Evolutionary conservation across 2,113 vertebrate genomes (phyloP).

Genomic region (Gobiocypris rarus): DNA sequence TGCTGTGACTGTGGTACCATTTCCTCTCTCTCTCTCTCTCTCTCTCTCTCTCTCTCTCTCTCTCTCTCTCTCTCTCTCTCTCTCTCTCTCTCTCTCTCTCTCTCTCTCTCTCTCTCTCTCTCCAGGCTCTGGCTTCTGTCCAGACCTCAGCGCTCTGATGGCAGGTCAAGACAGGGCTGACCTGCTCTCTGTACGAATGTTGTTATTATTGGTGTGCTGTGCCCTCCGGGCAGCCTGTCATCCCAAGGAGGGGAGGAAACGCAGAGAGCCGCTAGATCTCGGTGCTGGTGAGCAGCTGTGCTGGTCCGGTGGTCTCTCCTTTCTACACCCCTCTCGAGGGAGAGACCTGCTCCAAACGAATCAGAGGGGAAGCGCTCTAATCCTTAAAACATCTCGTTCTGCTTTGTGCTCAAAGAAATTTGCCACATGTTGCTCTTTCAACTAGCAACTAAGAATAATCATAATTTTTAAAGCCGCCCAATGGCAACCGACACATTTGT

Average conservation of each 20-base stretch:
- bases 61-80: conserved; percentile 14
- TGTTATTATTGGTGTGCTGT: conserved; percentile 89
- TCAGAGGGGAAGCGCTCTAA: conserved; percentile 9
- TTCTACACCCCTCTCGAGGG: conserved; percentile 45
- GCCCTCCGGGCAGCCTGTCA: conserved; percentile 82
- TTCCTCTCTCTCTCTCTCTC: not conserved
- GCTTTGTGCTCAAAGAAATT: conserved; percentile 5
- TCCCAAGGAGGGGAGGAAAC: conserved; percentile 76
- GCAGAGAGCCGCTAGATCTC: conserved; percentile 61
- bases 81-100: conserved; percentile 7
- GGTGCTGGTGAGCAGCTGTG: conserved; percentile 80
- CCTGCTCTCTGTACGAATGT: conserved; percentile 85
- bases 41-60: not conserved
- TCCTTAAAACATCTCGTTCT: conserved; percentile 12
- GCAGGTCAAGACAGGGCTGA: conserved; percentile 86
- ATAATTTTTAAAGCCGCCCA: not conserved
- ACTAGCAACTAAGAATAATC: not conserved
- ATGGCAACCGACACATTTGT: no score
- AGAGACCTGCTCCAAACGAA: conserved; percentile 33
- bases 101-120: conserved; percentile 20
- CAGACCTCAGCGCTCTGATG: conserved; percentile 82
- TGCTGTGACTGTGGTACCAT: not conserved
- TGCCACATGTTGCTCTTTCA: not conserved
- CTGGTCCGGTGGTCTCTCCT: conserved; percentile 67
- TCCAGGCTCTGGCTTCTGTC: conserved; percentile 72